phyloP scores from a whole-genome alignment of 2,113 vertebrate species.

The Otocyon megalotis region DNA sequence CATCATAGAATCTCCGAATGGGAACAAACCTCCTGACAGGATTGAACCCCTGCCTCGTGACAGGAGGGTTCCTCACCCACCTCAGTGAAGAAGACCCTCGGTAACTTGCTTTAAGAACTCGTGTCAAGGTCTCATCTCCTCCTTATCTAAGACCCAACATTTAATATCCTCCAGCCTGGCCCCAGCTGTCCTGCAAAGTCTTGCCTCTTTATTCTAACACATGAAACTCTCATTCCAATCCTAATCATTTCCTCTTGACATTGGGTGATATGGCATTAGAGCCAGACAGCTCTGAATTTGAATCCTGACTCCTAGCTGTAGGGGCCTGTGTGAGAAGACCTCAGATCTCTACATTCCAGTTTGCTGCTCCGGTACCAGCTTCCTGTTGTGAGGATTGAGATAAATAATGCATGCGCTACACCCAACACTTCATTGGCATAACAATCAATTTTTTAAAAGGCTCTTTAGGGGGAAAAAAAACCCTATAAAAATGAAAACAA shows the following conservation, averaged over 20 bases:
- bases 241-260: not conserved
- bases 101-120: not conserved
- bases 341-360: not conserved
- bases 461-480: not conserved
- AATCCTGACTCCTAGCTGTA: not conserved
- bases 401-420: not conserved
- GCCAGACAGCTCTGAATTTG: not conserved
- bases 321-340: not conserved
- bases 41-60: not conserved
- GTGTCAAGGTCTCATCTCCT: not conserved
- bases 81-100: not conserved
- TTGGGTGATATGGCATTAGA: not conserved
- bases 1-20: not conserved
- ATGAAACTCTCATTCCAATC: not conserved
- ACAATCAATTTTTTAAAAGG: not conserved
- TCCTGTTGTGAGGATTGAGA: not conserved
- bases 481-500: conserved; percentile 27
- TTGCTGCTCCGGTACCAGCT: not conserved
- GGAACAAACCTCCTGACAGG: not conserved
- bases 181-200: not conserved
- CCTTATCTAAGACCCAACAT: not conserved
- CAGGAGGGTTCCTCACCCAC: not conserved
- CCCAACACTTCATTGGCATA: not conserved
- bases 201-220: not conserved
- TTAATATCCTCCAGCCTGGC: not conserved